Evolutionary conservation across 2,888 invertebrate species (phyloP), one percentile per base, ranked within the genome.

Genomic region (Chorisops tibialis): DNA sequence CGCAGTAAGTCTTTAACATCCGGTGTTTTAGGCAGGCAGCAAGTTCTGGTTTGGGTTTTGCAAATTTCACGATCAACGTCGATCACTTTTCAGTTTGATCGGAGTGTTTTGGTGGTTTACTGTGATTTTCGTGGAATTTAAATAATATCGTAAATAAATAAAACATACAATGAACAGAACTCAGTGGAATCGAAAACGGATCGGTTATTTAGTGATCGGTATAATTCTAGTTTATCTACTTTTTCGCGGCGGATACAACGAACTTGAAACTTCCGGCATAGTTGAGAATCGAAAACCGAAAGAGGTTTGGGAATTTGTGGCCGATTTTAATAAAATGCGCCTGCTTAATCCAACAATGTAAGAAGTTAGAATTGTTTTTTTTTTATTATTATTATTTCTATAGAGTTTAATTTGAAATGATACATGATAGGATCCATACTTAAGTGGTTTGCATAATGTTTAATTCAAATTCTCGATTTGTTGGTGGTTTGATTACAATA

Each of bases 311-410:
- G 87, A 87, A 73, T 88, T 82, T 75, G 83, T 88, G n/a, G 85
- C 88, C 0, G 88, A 88, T 76, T 88, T 88, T 70, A 86, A 83
- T 70, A 87, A 88, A 72, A 85, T 87, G 83, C 83, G 83, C 70
- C 79, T 81, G 67, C 77, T 89, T 30, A 88, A 88, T 76, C 88
- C 88, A 16, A 85, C 87, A 16, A 85, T 89, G 89, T 88, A 78
- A 83, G 85, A 81, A 67, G 22, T 2, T 14, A 18, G 35, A 16
- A 22, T 49, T 47, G 12, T 47, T 47, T 47, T 16, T 9, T 2
- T 2, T 41, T 41, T 41, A 6, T 5, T 18, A 41, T 5, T 1
- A 47, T 4, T 19, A 47, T 47, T 47, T 16, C 3, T n/a, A n/a
- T n/a, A 30, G 9, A 30, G 30, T 30, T n/a, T n/a, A n/a, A n/a